These are phyloP conservation scores for Burhinus bistriatus DNA, from an alignment of 2,113 vertebrate genomes.

Conservation along the genomic window DNA sequence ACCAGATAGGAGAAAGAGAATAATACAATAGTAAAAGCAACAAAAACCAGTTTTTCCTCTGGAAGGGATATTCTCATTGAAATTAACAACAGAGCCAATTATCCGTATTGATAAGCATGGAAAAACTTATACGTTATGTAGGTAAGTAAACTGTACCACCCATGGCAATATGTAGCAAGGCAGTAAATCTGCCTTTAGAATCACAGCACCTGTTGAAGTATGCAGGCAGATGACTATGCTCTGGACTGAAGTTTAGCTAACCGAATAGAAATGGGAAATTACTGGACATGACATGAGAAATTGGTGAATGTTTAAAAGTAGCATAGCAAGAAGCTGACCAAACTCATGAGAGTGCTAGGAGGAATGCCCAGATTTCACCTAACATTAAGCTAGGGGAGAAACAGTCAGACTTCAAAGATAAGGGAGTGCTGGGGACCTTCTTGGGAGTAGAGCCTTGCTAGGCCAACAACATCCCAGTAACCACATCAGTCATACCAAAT, in stretches of 20 bases:
- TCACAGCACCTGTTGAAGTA: neutral
- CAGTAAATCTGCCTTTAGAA: neutral
- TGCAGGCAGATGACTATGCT: neutral
- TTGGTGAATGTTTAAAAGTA: neutral
- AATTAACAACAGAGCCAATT: neutral
- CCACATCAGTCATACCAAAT: neutral
- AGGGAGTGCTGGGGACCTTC: neutral
- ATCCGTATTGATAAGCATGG: neutral
- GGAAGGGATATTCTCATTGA: neutral
- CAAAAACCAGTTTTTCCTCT: neutral
- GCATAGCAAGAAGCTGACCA: neutral
- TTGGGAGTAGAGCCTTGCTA: neutral
- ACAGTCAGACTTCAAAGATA: neutral
- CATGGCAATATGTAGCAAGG: accelerated
- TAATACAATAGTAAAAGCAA: neutral
- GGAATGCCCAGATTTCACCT: neutral
- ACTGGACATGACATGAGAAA: neutral
- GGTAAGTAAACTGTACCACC: neutral
- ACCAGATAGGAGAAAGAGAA: too few species aligned
- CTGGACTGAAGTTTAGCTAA: neutral
- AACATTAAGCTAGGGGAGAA: neutral
- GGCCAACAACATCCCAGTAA: neutral
- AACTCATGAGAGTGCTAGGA: neutral
- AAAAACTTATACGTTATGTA: neutral
- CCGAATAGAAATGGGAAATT: neutral